A percentile compares a stretch with the other conserved stretches of the same genome.
Conservation (phyloP, 2,888 invertebrate genomes). For the Sarcophaga variegata region DNA sequence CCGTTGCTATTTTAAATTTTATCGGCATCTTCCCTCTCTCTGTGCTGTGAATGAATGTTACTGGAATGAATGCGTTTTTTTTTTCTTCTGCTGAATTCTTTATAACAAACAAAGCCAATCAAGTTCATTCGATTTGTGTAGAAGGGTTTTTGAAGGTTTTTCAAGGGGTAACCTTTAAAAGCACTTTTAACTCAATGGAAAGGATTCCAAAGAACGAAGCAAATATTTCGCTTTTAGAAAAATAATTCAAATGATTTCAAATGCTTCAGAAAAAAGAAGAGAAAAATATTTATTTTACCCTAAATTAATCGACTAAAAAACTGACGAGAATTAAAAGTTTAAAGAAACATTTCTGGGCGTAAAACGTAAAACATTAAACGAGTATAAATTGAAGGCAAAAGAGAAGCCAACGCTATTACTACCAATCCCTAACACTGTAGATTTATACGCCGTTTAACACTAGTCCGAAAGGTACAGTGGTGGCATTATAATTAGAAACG, state of each 20-base stretch:
- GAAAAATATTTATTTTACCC: not conserved
- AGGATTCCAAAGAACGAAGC: not conserved
- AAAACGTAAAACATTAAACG: no score
- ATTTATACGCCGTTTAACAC: no score
- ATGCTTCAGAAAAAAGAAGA: not conserved
- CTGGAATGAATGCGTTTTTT: constrained; percentile 32
- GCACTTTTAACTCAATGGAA: constrained; percentile 10
- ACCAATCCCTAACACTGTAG: no score
- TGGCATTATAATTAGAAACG: no score
- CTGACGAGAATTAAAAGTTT: no score
- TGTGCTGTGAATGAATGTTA: not conserved
- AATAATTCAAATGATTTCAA: not conserved
- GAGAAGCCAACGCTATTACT: no score
- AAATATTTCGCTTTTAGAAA: constrained; percentile 19
- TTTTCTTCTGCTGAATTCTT: constrained; percentile 43
- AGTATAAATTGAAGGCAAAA: no score
- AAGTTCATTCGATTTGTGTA: constrained; percentile 37
- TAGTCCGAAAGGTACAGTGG: no score
- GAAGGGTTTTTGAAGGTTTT: constrained; percentile 10
- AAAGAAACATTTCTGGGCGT: no score
- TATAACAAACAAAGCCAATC: constrained; percentile 53
- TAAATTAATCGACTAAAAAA: no score
- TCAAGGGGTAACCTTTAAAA: not conserved
- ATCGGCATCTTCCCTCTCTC: not conserved
- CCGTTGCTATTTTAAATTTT: constrained; percentile 1